Conservation (phyloP, 1,140 invertebrate genomes). For the Drosophila mauritiana region DNA sequence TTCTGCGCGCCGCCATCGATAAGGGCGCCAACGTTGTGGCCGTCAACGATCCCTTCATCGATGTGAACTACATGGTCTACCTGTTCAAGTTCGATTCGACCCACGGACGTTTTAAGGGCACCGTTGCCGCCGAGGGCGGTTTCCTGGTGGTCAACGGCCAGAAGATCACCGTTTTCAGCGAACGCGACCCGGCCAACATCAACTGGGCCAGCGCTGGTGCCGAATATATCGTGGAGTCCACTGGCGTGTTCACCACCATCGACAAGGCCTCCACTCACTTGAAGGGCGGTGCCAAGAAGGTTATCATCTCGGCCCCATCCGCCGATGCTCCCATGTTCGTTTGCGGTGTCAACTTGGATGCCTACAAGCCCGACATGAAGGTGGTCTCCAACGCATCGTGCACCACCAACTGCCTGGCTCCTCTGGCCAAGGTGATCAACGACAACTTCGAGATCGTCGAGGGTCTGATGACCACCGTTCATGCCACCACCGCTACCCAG, state of each 20-base stretch:
- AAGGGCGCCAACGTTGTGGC: constrained; percentile 94
- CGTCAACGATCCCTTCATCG: constrained; percentile 97
- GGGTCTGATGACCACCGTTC: constrained; percentile 99
- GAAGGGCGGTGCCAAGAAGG: constrained; percentile 98
- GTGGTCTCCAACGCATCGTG: constrained; percentile 99
- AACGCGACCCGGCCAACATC: constrained; percentile 95
- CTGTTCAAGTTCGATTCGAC: constrained; percentile 99
- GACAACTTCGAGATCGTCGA: constrained; percentile 98
- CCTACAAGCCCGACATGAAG: constrained; percentile 93
- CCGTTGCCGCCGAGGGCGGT: constrained; percentile 91
- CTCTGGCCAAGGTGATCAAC: constrained; percentile 97
- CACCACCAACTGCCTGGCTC: constrained; percentile 99
- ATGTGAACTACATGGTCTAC: constrained; percentile 98
- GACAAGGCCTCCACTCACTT: constrained; percentile 95
- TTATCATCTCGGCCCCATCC: constrained; percentile 98
- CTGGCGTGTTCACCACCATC: constrained; percentile 98
- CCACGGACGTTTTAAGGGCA: constrained; percentile 95
- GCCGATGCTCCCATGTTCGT: constrained; percentile 99
- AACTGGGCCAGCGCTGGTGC: constrained; percentile 96
- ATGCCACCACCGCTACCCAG: constrained; percentile 98
- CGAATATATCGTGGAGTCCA: constrained; percentile 98
- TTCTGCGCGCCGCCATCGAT: constrained; percentile 94
- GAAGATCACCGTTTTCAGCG: constrained; percentile 93
- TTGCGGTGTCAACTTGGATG: constrained; percentile 96
- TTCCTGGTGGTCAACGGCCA: constrained; percentile 95